Conservation (phyloP, 2,888 invertebrate genomes). For the Lepidocyrtinus sp. region DNA sequence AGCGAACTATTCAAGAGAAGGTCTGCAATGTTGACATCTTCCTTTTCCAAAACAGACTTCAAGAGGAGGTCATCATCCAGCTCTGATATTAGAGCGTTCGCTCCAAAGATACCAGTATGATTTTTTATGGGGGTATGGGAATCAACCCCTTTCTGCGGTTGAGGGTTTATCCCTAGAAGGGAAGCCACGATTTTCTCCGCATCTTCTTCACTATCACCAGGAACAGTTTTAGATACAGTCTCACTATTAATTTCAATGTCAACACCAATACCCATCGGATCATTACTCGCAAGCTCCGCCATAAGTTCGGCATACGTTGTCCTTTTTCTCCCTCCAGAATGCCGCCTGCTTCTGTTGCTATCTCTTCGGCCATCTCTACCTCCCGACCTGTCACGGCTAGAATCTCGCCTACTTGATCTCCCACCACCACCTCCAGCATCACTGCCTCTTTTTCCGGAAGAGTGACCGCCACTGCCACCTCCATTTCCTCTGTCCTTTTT, state of each 20-base stretch:
- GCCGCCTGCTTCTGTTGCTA: conserved; percentile 22
- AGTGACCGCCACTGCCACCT: conserved; percentile 43
- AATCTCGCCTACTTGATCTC: conserved; percentile 35
- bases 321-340: conserved; percentile 50
- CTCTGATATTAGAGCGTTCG: conserved; percentile 59
- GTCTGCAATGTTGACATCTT: conserved; percentile 59
- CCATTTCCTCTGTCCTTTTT: conserved; percentile 43
- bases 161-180: conserved; percentile 32
- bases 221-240: not conserved
- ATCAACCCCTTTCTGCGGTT: too few species aligned
- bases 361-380: conserved; percentile 43
- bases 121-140: conserved; percentile 16
- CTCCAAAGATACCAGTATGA: conserved; percentile 29
- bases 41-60: conserved; percentile 59
- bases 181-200: conserved; percentile 44
- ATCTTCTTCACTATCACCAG: conserved; percentile 23
- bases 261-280: conserved; percentile 22
- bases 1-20: conserved; percentile 52
- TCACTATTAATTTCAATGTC: conserved; percentile 19
- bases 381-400: conserved; percentile 33
- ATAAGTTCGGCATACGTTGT: conserved; percentile 34
- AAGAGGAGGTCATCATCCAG: conserved; percentile 63
- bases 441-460: conserved; percentile 38
- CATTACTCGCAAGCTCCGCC: conserved; percentile 30
- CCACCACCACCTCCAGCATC: conserved; percentile 43